These are phyloP conservation scores for Penaeus indicus DNA, from an alignment of 1,140 invertebrate genomes.

Conservation along the genomic window DNA sequence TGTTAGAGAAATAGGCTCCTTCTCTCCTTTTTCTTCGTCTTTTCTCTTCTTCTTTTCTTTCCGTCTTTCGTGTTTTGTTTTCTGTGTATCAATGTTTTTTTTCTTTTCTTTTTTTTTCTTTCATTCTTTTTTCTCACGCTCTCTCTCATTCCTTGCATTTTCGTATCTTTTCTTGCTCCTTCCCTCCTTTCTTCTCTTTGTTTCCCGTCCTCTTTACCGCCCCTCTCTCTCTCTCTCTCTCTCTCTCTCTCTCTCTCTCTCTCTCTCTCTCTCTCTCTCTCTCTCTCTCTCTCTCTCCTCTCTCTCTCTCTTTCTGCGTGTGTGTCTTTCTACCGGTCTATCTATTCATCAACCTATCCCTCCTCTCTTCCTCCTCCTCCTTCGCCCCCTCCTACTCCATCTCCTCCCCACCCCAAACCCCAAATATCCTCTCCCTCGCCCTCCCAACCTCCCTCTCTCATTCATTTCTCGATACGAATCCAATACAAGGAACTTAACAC, in stretches of 20 bases:
- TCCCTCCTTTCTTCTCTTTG: not conserved
- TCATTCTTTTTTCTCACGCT: not conserved
- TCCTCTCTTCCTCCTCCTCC: not conserved
- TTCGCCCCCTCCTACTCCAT: not conserved
- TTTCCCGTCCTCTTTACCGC: not conserved
- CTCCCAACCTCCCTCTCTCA: not conserved
- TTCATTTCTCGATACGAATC: too few species aligned
- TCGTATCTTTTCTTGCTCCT: too few species aligned
- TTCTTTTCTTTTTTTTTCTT: not conserved
- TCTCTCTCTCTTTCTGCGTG: not conserved
- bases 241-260: slow-evolving; percentile 12
- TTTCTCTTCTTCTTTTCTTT: not conserved
- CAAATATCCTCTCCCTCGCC: not conserved
- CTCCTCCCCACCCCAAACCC: not conserved
- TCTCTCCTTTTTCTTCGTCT: not conserved
- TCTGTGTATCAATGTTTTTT: too few species aligned
- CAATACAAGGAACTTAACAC: too few species aligned
- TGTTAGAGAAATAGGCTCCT: not conserved
- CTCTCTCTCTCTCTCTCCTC: not conserved
- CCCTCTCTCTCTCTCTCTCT: not conserved
- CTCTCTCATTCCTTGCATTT: not conserved
- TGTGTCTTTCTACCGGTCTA: not conserved
- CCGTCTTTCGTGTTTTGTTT: not conserved
- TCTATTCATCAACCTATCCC: not conserved
- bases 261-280: not conserved